phyloP scores from a whole-genome alignment of 2,113 vertebrate species.

The Motacilla alba region DNA sequence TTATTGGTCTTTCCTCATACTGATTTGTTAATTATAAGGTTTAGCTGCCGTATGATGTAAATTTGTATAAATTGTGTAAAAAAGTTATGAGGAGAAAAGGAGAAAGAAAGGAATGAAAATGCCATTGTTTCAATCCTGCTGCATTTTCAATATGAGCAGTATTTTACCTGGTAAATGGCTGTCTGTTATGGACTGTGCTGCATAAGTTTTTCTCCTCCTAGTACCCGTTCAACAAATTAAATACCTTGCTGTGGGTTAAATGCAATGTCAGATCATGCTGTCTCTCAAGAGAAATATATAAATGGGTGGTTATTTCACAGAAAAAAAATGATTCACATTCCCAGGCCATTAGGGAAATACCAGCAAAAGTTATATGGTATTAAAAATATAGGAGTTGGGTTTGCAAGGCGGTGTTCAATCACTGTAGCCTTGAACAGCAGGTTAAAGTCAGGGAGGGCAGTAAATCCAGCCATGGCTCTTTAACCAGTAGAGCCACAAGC shows the following conservation, averaged over 20 bases:
- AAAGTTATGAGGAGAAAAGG: not conserved
- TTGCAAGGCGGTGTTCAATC: constrained; percentile 61
- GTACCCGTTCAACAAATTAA: constrained; percentile 1
- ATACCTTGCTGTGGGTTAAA: constrained; percentile 48
- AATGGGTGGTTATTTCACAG: constrained; percentile 43
- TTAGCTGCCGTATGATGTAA: not conserved
- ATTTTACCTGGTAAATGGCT: constrained; percentile 7
- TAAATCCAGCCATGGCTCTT: constrained; percentile 58
- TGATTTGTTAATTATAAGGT: not conserved
- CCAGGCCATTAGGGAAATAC: constrained; percentile 55
- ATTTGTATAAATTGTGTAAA: not conserved
- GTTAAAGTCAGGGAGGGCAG: constrained; percentile 41
- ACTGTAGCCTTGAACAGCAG: constrained; percentile 62
- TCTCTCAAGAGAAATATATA: constrained; percentile 46
- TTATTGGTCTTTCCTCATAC: not conserved
- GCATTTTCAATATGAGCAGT: not conserved
- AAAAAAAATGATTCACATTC: constrained; percentile 18
- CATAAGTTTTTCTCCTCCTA: not conserved
- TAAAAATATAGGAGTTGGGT: constrained; percentile 42
- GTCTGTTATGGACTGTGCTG: not conserved
- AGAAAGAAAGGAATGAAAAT: not conserved
- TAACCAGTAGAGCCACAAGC: constrained; percentile 21
- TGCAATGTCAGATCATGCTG: constrained; percentile 23
- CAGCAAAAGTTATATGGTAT: constrained; percentile 21
- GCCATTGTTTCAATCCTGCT: not conserved